Base-by-base conservation (phyloP, 2,888 invertebrate species). In the Drosophila sordidula region DNA sequence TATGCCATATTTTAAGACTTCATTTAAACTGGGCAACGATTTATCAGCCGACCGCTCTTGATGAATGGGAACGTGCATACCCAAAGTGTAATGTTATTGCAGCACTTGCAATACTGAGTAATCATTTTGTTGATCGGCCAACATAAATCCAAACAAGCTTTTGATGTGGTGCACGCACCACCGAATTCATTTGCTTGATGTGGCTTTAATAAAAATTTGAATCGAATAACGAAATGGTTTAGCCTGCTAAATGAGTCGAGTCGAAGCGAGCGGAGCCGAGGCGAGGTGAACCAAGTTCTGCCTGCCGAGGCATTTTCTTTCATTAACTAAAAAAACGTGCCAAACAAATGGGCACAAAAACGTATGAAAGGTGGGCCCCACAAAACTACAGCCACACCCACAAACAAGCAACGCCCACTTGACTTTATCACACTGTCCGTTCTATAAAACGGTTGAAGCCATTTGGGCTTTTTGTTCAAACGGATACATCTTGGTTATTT, bases 401-500 rank as follows among this genome's bases (percentile, higher is more conserved):
- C 52, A 39, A 41, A n/a, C 29, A 16, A 42, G 22, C 61, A 59
- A 75, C 83, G 85, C 87, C 89, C 87, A 84, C 68, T 80, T 73
- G 80, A 64, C 66, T 81, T 83, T 89, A 87, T 89, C 83, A 78
- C 64, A 44, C 58, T 49, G 14, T 64, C 58, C 38, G 38, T 51
- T 65, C 47, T 45, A 57, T 54, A 58, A 59, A 59, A 62, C 79
- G 66, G 68, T 75, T 70, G 63, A 57, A 85, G 70, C 55, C 61
- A 59, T 68, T 87, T 78, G 55, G 42, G 45, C 26, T 70, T 70
- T 65, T 78, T 78, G 61, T 79, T 52, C 70, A 50, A 75, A 47
- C 80, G 70, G 71, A 75, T 75, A 79, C 75, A 75, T 78, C 75
- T 78, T 61, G 55, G 75, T 61, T 75, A 78, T 69, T 75, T 78